Evolutionary conservation across 2,113 vertebrate species (phyloP).

Genomic region (Cnemophilus loriae): DNA sequence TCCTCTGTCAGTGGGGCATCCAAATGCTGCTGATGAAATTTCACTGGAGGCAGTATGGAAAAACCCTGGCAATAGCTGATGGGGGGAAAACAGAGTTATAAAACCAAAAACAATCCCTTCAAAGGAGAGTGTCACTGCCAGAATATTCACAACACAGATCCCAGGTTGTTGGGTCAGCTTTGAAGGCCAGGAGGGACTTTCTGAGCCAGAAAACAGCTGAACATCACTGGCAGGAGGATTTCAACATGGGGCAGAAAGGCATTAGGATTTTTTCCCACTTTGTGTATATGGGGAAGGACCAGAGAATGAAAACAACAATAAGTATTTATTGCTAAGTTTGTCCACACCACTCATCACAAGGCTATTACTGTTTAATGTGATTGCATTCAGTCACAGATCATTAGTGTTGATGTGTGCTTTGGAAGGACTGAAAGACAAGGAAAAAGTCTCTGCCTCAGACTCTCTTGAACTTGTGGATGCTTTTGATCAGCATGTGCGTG

Average conservation of each 20-base stretch:
- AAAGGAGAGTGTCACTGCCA: neutral
- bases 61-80: neutral
- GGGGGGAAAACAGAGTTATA: neutral
- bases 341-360: neutral
- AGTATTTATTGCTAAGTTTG: neutral
- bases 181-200: neutral
- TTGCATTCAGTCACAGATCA: neutral
- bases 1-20: neutral
- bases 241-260: neutral
- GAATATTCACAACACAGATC: neutral
- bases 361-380: neutral
- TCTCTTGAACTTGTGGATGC: neutral
- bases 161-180: neutral
- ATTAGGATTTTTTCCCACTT: neutral
- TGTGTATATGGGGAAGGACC: neutral
- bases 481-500: neutral
- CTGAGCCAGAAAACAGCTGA: neutral
- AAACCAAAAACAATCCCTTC: rapidly evolving
- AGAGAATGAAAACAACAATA: neutral
- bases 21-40: neutral
- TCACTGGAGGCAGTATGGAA: neutral
- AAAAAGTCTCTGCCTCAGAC: neutral
- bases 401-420: neutral
- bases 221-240: neutral
- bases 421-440: neutral